Base-by-base conservation (phyloP, 2,888 invertebrate genomes). In the Ariolimax columbianus region DNA sequence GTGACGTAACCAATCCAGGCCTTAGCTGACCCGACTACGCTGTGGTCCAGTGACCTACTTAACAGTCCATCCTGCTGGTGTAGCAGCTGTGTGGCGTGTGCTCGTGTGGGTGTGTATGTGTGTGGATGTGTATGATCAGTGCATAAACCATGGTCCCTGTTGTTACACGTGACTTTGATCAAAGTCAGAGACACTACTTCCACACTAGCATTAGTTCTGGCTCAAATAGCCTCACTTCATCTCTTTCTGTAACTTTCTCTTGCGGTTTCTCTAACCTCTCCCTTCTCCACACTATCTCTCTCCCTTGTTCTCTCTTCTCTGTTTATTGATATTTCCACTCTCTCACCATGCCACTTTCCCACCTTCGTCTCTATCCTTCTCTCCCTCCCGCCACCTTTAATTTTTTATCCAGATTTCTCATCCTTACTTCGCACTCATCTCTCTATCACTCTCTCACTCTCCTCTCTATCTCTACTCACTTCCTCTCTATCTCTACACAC, bases 1-100 rank as follows among this genome's bases (percentile, higher is more conserved):
- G 9, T 83, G 77, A 77, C 77, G 75, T 77, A 77, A 63, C 68
- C 77, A n/a, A 0, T 47, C 77, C 63, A 19, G 40, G 63, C 33
- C 47, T 63, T 33, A n/a, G 33, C 77, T 75, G 40, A 51, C 63
- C 77, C 83, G 59, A n/a, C 75, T 77, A 59, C 47, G 73, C 51
- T 68, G 33, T 72, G 68, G 63, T 47, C 75, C 77, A 77, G 23
- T 59, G 77, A 40, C 70, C 68, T 72, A 73, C 43, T 43, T 84
- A 43, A 43, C 30, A 63, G 43, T 40, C n/a, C n/a, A 30, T 0
- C 51, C 51, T 40, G 70, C 51, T n/a, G 26, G 47, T 6, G 9
- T 9, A 11, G 66, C 30, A 6, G 30, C 33, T 33, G 30, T 6
- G 66, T 33, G 23, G 59, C 4, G 72, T 72, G 72, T 72, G n/a